A percentile compares a stretch with the other conserved stretches of the same genome.
phyloP scores from a whole-genome alignment of 1,140 invertebrate species.

The Tetragonula clypearis region DNA sequence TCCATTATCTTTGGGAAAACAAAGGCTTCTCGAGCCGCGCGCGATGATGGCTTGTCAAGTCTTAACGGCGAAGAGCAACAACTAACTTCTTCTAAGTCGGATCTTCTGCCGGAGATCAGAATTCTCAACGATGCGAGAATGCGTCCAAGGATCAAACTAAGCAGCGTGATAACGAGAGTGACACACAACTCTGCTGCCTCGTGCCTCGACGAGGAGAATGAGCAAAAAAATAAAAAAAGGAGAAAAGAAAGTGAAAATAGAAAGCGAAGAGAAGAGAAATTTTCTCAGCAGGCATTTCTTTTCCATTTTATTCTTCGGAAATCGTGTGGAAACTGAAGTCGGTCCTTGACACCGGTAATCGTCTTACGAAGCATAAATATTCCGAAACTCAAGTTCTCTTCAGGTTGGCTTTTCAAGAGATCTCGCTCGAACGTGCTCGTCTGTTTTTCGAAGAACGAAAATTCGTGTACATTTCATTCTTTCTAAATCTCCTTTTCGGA shows the following conservation, averaged over 20 bases:
- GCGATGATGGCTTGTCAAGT: neutral
- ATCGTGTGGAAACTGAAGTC: neutral
- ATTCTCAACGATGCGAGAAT: neutral
- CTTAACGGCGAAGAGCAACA: neutral
- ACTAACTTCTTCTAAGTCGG: neutral
- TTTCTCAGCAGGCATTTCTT: neutral
- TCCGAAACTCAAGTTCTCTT: neutral
- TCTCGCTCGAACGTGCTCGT: neutral
- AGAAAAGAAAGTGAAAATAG: neutral
- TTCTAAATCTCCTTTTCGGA: too few species aligned
- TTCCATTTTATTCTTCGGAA: too few species aligned
- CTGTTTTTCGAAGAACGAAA: neutral
- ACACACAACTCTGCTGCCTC: neutral
- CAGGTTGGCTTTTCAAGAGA: neutral
- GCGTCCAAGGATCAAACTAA: neutral
- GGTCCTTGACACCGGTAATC: constrained; percentile 4
- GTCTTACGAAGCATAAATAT: constrained; percentile 19
- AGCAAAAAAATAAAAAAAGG: too few species aligned
- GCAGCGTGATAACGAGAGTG: neutral
- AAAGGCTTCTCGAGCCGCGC: too few species aligned
- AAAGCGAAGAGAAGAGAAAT: neutral
- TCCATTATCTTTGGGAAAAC: neutral
- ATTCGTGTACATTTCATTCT: too few species aligned
- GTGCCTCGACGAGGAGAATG: too few species aligned
- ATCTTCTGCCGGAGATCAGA: neutral